phyloP scores from a whole-genome alignment of 2,113 vertebrate species.

The Hippocampus comes region DNA sequence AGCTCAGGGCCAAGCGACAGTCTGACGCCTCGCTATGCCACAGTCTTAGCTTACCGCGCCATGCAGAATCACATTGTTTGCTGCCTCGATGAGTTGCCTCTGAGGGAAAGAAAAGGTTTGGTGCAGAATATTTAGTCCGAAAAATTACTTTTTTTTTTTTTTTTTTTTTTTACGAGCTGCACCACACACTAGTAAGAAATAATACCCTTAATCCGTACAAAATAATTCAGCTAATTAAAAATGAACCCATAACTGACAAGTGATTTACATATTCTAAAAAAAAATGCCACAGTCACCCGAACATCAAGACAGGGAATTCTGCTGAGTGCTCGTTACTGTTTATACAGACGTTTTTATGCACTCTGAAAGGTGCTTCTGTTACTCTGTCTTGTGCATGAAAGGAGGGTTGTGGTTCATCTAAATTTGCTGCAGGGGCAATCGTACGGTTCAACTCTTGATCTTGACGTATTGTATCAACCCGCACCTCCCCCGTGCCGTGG shows the following conservation, averaged over 20 bases:
- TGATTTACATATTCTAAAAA: background rate
- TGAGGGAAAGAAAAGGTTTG: background rate
- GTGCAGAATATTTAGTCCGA: background rate
- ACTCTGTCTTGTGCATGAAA: background rate
- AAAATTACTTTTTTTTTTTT: too few relatives aligned
- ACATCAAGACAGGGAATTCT: background rate
- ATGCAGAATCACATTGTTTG: background rate
- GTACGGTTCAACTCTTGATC: conserved; percentile 44
- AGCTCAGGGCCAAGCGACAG: conserved; percentile 61
- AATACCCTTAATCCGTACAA: too few relatives aligned
- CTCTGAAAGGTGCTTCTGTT: background rate
- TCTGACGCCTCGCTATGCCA: conserved; percentile 47
- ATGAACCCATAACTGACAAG: background rate
- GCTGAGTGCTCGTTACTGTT: background rate
- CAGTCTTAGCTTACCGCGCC: conserved; percentile 21
- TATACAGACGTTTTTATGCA: background rate
- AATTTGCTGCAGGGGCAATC: conserved; percentile 34
- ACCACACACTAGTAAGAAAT: too few relatives aligned
- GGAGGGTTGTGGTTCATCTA: conserved; percentile 8
- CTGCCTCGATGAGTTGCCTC: background rate
- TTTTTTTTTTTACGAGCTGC: too few relatives aligned
- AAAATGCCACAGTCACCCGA: background rate
- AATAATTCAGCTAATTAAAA: background rate
- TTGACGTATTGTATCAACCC: conserved; percentile 26
- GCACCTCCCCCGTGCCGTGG: conserved; percentile 22